Percentiles rank a stretch among this genome's conserved stretches.
phyloP scores from a whole-genome alignment of 2,113 vertebrate species.

The Gnathonemus echidnorhynchus region DNA sequence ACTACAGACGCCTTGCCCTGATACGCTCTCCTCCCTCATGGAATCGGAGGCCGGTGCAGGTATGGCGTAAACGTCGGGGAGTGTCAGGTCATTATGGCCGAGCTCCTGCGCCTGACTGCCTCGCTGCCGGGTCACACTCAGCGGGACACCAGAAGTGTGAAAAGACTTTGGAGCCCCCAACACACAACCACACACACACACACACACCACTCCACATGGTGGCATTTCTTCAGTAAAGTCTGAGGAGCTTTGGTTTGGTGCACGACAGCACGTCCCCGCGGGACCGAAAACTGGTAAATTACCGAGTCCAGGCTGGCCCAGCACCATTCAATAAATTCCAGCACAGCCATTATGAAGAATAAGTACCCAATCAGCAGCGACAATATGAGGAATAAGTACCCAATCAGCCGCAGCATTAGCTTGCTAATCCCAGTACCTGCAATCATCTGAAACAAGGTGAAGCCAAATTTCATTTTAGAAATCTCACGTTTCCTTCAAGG shows the following conservation, averaged over 20 bases:
- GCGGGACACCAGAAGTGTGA: not conserved
- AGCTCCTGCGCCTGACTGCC: not conserved
- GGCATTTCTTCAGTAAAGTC: not conserved
- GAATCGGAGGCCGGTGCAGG: not conserved
- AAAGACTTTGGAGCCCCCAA: not conserved
- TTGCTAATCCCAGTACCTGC: not conserved
- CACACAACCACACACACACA: not conserved
- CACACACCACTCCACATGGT: not conserved
- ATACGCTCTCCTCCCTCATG: not conserved
- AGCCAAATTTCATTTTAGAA: not conserved
- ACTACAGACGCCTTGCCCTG: not conserved
- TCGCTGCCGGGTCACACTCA: not conserved
- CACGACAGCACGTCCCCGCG: not conserved
- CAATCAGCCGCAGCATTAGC: not conserved
- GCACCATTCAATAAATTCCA: not conserved
- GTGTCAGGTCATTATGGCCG: not conserved
- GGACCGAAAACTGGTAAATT: not conserved
- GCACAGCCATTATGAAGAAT: not conserved
- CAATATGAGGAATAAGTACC: not conserved
- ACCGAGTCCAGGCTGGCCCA: not conserved
- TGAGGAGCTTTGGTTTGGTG: not conserved
- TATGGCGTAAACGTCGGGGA: not conserved
- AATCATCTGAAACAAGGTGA: not conserved
- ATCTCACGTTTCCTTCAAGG: not conserved
- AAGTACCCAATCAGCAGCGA: not conserved